Conservation (phyloP, 2,888 invertebrate genomes). For the Acanthococcus lagerstroemiae region DNA sequence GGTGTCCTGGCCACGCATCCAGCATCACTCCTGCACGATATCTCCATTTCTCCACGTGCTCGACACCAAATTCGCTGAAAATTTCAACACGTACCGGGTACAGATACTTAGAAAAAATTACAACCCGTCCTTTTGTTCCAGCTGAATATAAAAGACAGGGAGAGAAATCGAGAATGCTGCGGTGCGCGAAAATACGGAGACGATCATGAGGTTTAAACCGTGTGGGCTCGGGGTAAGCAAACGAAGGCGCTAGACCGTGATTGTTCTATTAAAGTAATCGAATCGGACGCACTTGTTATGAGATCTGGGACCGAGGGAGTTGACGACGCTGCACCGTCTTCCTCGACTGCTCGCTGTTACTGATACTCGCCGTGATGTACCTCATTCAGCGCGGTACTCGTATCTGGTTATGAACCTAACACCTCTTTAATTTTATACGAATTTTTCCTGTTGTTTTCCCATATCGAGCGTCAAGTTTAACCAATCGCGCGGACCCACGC, state of each 20-base stretch:
- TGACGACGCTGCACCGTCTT: background rate
- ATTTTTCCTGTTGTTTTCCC: conserved; percentile 7
- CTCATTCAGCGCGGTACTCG: conserved; percentile 15
- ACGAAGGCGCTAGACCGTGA: conserved; percentile 29
- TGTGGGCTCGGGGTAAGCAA: conserved; percentile 17
- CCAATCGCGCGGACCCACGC: no score
- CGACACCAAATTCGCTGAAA: no score
- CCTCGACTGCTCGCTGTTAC: background rate
- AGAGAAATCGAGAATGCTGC: conserved; percentile 8
- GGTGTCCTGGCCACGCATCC: no score
- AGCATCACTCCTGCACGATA: no score
- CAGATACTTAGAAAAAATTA: no score
- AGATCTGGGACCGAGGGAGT: conserved; percentile 28
- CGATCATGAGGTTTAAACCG: background rate
- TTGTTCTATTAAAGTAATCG: conserved; percentile 29
- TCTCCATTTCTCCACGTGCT: no score
- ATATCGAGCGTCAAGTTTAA: no score
- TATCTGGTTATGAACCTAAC: conserved; percentile 16
- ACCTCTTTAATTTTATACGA: conserved; percentile 18
- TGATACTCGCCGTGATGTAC: conserved; percentile 13
- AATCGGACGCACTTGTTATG: conserved; percentile 31
- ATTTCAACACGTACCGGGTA: no score
- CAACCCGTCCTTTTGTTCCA: background rate
- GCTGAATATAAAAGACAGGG: conserved; percentile 8
- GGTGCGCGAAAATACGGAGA: background rate